Evolutionary conservation across 2,113 vertebrate species (phyloP).

Genomic region (Otolemur garnettii): DNA sequence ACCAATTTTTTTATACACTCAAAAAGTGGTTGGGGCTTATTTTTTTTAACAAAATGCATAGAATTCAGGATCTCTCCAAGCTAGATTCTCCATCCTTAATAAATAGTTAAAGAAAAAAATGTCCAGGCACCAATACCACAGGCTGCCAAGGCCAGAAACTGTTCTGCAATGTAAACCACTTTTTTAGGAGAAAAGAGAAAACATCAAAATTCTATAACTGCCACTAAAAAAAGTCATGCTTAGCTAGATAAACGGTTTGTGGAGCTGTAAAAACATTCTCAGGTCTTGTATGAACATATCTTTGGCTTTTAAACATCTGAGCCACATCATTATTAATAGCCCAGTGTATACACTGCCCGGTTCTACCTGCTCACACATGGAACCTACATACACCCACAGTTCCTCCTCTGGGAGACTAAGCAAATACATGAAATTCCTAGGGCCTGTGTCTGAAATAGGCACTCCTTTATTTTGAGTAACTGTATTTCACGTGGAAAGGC

Average conservation of each 20-base stretch:
- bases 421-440: constrained; percentile 3
- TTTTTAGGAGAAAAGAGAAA: constrained; percentile 71
- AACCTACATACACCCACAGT: background rate
- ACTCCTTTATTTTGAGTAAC: constrained; percentile 28
- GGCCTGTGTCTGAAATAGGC: constrained; percentile 6
- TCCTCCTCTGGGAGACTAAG: constrained; percentile 4
- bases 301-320: constrained; percentile 46
- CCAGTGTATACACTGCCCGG: background rate
- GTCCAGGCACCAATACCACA: background rate
- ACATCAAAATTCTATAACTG: constrained; percentile 68
- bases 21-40: constrained; percentile 48
- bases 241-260: constrained; percentile 47
- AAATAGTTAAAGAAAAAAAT: constrained; percentile 49
- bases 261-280: constrained; percentile 61
- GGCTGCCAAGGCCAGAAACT: constrained; percentile 40
- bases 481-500: background rate
- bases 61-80: constrained; percentile 43
- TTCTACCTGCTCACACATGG: background rate
- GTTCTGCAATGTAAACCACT: constrained; percentile 69
- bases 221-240: constrained; percentile 46
- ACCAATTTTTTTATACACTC: constrained; percentile 40
- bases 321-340: background rate
- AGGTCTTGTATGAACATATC: constrained; percentile 51
- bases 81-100: constrained; percentile 37
- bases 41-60: constrained; percentile 53